phyloP scores from a whole-genome alignment of 1,140 invertebrate species.

The Camponotus vicinus region DNA sequence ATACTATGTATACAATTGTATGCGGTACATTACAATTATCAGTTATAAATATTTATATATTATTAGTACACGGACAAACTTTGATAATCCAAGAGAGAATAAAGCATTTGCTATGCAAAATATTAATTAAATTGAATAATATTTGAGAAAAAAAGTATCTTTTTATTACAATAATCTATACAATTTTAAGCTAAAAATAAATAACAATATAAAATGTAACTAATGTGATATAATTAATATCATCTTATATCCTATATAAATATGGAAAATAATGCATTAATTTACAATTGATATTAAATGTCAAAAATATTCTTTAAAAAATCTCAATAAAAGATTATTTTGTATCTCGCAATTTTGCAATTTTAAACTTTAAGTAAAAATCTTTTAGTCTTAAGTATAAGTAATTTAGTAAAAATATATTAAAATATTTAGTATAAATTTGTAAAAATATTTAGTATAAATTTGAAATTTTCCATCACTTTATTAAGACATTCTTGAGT shows the following conservation, averaged over 20 bases:
- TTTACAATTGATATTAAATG: neutral
- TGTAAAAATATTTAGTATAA: no score
- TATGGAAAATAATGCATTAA: neutral
- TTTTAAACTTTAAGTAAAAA: no score
- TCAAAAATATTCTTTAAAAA: neutral
- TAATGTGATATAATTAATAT: neutral
- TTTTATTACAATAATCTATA: neutral
- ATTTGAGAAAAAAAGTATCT: neutral
- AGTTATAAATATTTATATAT: neutral
- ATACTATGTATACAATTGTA: neutral
- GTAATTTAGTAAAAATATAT: no score
- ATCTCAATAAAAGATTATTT: neutral
- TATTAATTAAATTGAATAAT: neutral
- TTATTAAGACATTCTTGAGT: no score
- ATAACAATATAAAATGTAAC: slow-evolving; percentile 10
- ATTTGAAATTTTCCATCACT: no score
- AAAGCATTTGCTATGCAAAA: neutral
- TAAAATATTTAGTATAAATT: no score
- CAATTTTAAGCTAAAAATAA: neutral
- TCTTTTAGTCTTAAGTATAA: no score
- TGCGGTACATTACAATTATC: neutral
- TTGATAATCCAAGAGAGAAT: no score
- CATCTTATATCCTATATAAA: neutral
- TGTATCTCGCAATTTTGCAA: neutral
- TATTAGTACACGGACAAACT: no score